Evolutionary conservation across 2,888 invertebrate species (phyloP).

Genomic region (Drepana falcataria): DNA sequence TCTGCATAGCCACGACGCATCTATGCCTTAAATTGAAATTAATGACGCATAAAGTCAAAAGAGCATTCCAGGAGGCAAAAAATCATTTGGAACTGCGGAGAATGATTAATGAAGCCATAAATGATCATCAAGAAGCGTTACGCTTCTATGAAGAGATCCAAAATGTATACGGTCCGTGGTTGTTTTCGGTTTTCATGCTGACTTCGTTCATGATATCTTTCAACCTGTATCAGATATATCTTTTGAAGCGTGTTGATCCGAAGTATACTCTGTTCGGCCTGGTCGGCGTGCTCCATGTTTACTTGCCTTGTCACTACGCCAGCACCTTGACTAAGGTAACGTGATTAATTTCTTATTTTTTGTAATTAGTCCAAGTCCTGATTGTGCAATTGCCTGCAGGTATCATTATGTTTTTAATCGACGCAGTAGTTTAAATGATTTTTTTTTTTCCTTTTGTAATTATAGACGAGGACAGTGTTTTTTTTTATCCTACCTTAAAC

Average conservation of each 20-base stretch:
- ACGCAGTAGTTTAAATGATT: background rate
- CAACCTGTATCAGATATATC: constrained; percentile 49
- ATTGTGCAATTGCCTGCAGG: constrained; percentile 1
- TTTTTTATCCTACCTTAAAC: background rate
- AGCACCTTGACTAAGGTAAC: constrained; percentile 47
- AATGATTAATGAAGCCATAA: constrained; percentile 37
- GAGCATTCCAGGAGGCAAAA: constrained; percentile 35
- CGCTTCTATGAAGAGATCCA: constrained; percentile 42
- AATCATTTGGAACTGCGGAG: constrained; percentile 27
- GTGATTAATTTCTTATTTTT: constrained; percentile 13
- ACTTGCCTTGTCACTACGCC: constrained; percentile 50
- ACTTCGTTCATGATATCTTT: constrained; percentile 48
- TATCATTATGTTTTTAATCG: constrained; percentile 1
- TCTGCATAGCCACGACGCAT: constrained; percentile 55
- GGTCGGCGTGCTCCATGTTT: constrained; percentile 46
- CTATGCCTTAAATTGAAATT: constrained; percentile 52
- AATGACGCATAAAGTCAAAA: constrained; percentile 36
- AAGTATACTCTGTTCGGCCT: constrained; percentile 46
- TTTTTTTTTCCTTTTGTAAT: constrained; percentile 1
- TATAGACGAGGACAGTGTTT: background rate
- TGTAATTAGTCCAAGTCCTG: constrained; percentile 3
- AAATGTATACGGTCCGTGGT: constrained; percentile 50
- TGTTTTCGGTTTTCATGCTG: constrained; percentile 45
- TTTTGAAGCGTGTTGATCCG: constrained; percentile 36
- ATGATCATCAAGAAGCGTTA: constrained; percentile 48